A percentile compares a stretch with the other conserved stretches of the same genome.
phyloP scores from a whole-genome alignment of 1,140 invertebrate species.

The Teleopsis dalmanni region DNA sequence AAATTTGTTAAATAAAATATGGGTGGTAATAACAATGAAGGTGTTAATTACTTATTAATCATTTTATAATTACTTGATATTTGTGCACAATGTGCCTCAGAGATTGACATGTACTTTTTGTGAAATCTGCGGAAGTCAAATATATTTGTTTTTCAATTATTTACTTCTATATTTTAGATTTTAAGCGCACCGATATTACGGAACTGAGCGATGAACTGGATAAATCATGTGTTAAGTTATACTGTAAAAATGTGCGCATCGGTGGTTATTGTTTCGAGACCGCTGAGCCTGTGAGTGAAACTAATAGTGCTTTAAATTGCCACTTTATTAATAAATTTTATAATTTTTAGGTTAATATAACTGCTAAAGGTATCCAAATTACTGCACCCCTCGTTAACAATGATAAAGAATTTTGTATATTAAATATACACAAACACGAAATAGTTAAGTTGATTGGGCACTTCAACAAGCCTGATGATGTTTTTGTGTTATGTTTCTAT shows the following conservation, averaged over 20 bases:
- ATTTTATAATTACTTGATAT: too few relatives aligned
- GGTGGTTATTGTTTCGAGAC: conserved; percentile 69
- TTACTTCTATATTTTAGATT: conserved; percentile 23
- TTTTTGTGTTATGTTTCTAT: conserved; percentile 74
- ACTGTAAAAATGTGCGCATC: conserved; percentile 68
- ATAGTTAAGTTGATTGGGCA: conserved; percentile 66
- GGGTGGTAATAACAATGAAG: too few relatives aligned
- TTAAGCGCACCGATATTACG: conserved; percentile 27
- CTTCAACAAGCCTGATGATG: conserved; percentile 59
- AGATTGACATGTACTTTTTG: too few relatives aligned
- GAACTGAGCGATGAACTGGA: conserved; percentile 21
- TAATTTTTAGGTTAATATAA: conserved; percentile 51
- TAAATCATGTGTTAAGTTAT: conserved; percentile 47
- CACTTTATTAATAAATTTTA: not conserved
- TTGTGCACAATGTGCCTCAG: too few relatives aligned
- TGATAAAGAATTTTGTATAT: conserved; percentile 49
- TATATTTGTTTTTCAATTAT: too few relatives aligned
- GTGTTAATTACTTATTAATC: too few relatives aligned
- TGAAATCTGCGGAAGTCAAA: too few relatives aligned
- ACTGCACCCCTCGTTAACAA: conserved; percentile 57
- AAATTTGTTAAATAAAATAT: too few relatives aligned
- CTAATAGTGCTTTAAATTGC: not conserved
- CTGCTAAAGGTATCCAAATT: conserved; percentile 57
- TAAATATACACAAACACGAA: conserved; percentile 57
- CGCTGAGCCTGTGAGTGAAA: conserved; percentile 52